Evolutionary conservation across 2,113 vertebrate species (phyloP).

Genomic region (Enhydra lutris): DNA sequence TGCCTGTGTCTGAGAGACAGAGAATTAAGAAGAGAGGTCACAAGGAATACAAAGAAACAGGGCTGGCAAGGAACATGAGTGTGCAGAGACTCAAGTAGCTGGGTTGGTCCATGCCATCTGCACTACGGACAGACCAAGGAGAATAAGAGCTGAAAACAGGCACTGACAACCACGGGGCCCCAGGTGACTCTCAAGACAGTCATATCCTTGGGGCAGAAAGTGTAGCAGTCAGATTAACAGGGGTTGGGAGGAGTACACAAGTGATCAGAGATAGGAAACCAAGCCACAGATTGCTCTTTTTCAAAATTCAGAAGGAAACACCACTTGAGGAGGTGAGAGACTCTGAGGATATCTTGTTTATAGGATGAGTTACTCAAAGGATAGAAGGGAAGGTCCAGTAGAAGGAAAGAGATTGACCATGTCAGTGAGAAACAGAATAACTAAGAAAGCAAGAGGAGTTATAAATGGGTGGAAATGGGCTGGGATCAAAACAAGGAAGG

Average conservation of each 20-base stretch:
- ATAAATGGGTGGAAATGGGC: not conserved
- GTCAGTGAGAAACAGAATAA: not conserved
- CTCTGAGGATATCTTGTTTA: not conserved
- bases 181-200: fast-evolving
- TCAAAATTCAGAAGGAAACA: not conserved
- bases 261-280: not conserved
- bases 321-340: not conserved
- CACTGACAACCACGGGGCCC: fast-evolving
- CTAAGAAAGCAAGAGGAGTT: not conserved
- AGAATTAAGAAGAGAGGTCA: not conserved
- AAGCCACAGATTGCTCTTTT: not conserved
- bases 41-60: not conserved
- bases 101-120: not conserved
- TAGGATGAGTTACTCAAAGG: not conserved
- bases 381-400: not conserved
- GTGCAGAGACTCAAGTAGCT: not conserved
- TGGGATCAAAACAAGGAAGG: not conserved
- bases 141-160: fast-evolving
- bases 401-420: not conserved
- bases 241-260: not conserved
- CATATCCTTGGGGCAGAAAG: not conserved
- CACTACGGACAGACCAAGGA: not conserved
- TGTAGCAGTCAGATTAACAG: not conserved
- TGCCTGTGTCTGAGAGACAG: not conserved
- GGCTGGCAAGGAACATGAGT: not conserved